phyloP scores from a whole-genome alignment of 2,888 invertebrate genomes.

The Pollenia griseotomentosa region DNA sequence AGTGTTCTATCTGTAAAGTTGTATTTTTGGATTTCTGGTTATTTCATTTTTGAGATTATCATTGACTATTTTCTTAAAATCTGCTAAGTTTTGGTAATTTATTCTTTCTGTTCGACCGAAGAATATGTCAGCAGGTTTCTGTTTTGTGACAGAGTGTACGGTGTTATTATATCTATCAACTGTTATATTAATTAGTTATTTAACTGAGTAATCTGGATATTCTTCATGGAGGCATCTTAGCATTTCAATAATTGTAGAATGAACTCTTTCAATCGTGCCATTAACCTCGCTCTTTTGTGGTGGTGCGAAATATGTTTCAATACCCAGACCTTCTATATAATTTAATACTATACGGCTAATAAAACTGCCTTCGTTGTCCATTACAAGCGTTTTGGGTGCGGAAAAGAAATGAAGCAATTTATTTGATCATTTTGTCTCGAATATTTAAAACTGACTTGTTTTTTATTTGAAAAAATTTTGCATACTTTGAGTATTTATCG shows the following conservation, averaged over 20 bases:
- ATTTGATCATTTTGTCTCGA: constrained; percentile 16
- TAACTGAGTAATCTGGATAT: no score
- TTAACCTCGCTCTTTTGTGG: constrained; percentile 14
- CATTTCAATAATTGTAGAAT: constrained; percentile 13
- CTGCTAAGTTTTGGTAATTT: constrained; percentile 19
- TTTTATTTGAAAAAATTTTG: constrained; percentile 25
- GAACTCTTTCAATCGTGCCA: constrained; percentile 2
- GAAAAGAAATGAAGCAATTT: constrained; percentile 15
- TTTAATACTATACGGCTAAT: constrained; percentile 25
- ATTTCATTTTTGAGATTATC: constrained; percentile 23
- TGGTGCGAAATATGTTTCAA: constrained; percentile 1
- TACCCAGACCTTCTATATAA: background rate
- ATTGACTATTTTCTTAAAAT: background rate
- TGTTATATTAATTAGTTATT: no score
- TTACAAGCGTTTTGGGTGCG: background rate
- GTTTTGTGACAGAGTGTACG: constrained; percentile 22
- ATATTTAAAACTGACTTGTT: constrained; percentile 9
- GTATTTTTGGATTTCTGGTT: constrained; percentile 19
- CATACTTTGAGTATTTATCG: constrained; percentile 10
- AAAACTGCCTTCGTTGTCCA: constrained; percentile 25
- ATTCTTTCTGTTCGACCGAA: constrained; percentile 13
- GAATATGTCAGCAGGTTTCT: constrained; percentile 32
- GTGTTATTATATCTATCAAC: constrained; percentile 2
- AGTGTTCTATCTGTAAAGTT: constrained; percentile 16
- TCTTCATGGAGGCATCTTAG: background rate